phyloP scores from a whole-genome alignment of 2,113 vertebrate genomes.

The Stercorarius parasiticus region DNA sequence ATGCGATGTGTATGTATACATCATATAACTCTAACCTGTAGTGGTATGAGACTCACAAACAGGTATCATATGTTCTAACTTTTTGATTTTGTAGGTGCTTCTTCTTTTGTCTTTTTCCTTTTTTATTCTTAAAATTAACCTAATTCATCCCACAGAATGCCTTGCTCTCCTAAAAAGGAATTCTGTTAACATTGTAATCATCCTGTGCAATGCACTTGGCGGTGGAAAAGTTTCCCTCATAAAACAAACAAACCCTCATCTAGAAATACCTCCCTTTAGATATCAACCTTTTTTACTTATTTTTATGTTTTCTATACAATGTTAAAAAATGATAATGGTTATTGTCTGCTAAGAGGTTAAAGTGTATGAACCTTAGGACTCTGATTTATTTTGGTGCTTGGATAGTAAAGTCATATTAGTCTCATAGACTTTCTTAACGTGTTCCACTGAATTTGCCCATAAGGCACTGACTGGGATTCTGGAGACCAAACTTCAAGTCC shows the following conservation, averaged over 20 bases:
- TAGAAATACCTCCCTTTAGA: neutral
- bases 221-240: neutral
- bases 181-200: neutral
- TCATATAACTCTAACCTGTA: neutral
- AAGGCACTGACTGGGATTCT: neutral
- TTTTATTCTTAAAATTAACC: neutral
- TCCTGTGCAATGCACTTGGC: neutral
- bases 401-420: neutral
- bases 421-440: fast-evolving
- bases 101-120: neutral
- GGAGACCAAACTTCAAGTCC: neutral
- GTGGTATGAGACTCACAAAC: neutral
- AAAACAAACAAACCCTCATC: neutral
- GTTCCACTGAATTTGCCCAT: neutral
- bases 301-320: neutral
- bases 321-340: neutral
- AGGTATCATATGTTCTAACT: neutral
- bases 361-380: neutral
- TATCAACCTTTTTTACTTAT: neutral
- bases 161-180: neutral
- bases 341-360: neutral
- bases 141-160: neutral
- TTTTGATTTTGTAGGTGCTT: neutral
- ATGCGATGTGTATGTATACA: neutral
- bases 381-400: neutral